Evolutionary conservation across 2,113 vertebrate genomes (phyloP), one percentile per base, ranked within the genome.

Genomic region (Pithys albifrons): DNA sequence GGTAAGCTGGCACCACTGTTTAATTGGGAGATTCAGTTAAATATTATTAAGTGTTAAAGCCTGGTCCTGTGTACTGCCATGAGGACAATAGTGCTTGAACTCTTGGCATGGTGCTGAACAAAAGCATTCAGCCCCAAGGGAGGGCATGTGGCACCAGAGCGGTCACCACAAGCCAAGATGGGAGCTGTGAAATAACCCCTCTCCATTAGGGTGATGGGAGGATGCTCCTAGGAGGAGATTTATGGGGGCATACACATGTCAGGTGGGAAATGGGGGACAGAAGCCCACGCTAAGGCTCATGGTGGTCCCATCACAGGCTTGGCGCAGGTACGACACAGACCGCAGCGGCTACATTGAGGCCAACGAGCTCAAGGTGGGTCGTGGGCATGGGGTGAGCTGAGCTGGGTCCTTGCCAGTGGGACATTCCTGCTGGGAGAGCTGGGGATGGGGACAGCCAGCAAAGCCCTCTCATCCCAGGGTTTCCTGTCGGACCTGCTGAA

Each of bases 301-400:
- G 19, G 35, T 1, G 1, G 92, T 91, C 65, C 33, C 54, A 3
- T 83, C 86, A 4, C 98, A 99, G 99, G 98, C 99, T 19, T 99
- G 99, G 99, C 96, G 99, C 93, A 98, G 97, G 97, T 99, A 99
- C 35, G 99, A 99, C 97, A 99, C 98, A 2, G 99, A 99, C 97
- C 98, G 99, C 69, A 99, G 99, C 9, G 99, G 99, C 87, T 99
- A 99, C 97, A 99, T 99, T 4, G 99, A 99, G 95, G 99, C 99
- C 35, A 99, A 99, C 4, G 99, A 99, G 97, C 98, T 99, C 79
- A 99, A 99, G 99, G 99, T 99, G 98, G 94, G 98, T 54, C 72
- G 71, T 1, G 11, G 75, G 66, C 19, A 6, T 0, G 4, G 43
- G 65, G 4, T 14, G 73, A 48, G 89, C 39, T 74, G 59, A 43